These are phyloP conservation scores for Ascidia mentula DNA, from an alignment of 23 tunicate genomes.

Conservation along the genomic window DNA sequence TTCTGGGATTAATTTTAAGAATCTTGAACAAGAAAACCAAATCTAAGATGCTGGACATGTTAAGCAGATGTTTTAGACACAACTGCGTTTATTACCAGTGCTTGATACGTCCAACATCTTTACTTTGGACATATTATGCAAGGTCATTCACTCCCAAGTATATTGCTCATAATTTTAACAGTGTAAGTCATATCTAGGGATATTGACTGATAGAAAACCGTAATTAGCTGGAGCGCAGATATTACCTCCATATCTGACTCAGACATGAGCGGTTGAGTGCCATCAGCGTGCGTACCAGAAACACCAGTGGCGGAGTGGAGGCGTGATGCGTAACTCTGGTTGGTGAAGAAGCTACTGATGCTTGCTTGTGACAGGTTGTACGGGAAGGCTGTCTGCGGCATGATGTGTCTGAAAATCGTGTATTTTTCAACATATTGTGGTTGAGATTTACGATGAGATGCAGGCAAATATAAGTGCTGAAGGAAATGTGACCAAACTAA, in stretches of 20 bases:
- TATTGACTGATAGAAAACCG: too few species aligned
- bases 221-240: not conserved
- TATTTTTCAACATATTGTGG: too few species aligned
- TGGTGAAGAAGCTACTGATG: slow-evolving; percentile 56
- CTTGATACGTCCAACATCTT: too few species aligned
- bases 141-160: not conserved
- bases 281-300: slow-evolving; percentile 6
- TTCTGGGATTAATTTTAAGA: too few species aligned
- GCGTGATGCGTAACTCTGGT: slow-evolving; percentile 31
- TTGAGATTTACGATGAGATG: too few species aligned
- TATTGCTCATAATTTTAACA: not conserved
- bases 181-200: not conserved
- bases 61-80: too few species aligned
- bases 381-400: slow-evolving; percentile 42
- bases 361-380: slow-evolving; percentile 70
- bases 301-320: slow-evolving; percentile 28
- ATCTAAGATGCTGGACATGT: too few species aligned
- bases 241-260: slow-evolving; percentile 36
- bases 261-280: slow-evolving; percentile 40
- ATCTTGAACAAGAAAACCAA: too few species aligned
- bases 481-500: too few species aligned
- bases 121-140: not conserved
- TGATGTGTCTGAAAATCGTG: slow-evolving; percentile 50
- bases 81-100: too few species aligned
- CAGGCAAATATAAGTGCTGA: too few species aligned